Conservation (phyloP, 1,140 invertebrate genomes). For the Drosophila kepulauana region DNA sequence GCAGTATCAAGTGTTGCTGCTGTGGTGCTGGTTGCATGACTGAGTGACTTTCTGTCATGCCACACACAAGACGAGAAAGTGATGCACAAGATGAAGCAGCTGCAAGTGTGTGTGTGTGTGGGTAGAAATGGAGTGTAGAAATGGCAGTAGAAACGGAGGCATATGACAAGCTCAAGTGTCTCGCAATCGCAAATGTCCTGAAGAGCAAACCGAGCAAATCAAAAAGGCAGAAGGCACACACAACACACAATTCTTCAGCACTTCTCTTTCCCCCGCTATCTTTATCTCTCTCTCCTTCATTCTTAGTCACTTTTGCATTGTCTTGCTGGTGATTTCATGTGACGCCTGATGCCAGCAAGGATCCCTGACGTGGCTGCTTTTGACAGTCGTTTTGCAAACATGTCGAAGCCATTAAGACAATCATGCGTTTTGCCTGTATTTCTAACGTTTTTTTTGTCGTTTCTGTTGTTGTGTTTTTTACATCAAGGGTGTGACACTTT, state of each 20-base stretch:
- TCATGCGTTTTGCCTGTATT: conserved; percentile 64
- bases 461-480: conserved; percentile 17
- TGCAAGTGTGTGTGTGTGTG: background rate
- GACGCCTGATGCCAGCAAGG: conserved; percentile 35
- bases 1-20: conserved; percentile 60
- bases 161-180: conserved; percentile 69
- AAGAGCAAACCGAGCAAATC: conserved; percentile 64
- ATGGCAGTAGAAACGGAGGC: conserved; percentile 27
- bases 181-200: conserved; percentile 45
- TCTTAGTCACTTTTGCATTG: background rate
- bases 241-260: conserved; percentile 28
- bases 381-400: conserved; percentile 84
- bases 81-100: conserved; percentile 22
- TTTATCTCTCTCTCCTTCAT: background rate
- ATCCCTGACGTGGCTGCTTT: conserved; percentile 68
- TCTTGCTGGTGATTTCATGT: conserved; percentile 31
- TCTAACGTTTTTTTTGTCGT: background rate
- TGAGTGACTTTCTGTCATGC: conserved; percentile 76
- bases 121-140: background rate
- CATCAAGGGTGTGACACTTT: conserved; percentile 49
- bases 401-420: conserved; percentile 84
- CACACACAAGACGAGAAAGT: conserved; percentile 43
- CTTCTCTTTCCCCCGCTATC: background rate
- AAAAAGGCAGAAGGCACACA: conserved; percentile 50
- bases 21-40: conserved; percentile 71